Conservation (phyloP, 1,140 invertebrate genomes). For the Episyrphus balteatus region DNA sequence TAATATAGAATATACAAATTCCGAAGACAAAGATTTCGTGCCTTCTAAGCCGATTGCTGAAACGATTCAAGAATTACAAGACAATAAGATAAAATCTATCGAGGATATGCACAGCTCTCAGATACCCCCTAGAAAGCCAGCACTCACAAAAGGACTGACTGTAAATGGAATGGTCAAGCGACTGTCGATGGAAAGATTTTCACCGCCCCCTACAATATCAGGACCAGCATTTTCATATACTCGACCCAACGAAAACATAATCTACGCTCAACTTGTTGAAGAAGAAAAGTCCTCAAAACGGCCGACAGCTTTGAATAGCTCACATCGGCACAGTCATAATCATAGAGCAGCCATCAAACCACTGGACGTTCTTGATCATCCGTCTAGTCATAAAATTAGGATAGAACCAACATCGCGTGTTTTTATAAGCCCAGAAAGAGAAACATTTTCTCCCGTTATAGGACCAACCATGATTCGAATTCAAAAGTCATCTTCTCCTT, state of each 20-base stretch:
- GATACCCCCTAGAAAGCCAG: slow-evolving; percentile 48
- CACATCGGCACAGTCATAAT: too few species aligned
- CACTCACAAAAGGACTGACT: slow-evolving; percentile 50
- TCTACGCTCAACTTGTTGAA: slow-evolving; percentile 61
- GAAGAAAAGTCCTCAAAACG: background rate
- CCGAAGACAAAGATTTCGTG: background rate
- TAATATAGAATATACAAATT: background rate
- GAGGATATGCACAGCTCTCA: slow-evolving; percentile 57
- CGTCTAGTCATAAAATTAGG: background rate
- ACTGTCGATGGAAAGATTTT: slow-evolving; percentile 49
- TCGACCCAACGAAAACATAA: slow-evolving; percentile 42
- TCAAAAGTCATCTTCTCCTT: slow-evolving; percentile 18
- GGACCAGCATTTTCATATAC: slow-evolving; percentile 34
- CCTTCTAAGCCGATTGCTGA: slow-evolving; percentile 1
- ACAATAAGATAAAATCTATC: slow-evolving; percentile 26
- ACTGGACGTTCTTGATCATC: background rate
- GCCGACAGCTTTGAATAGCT: too few species aligned
- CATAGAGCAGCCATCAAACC: too few species aligned
- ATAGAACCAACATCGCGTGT: too few species aligned
- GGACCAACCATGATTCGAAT: slow-evolving; percentile 11
- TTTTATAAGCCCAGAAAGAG: too few species aligned
- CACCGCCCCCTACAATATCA: slow-evolving; percentile 50
- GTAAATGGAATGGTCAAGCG: slow-evolving; percentile 53
- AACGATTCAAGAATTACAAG: slow-evolving; percentile 21
- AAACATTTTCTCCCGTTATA: too few species aligned